These are phyloP conservation scores for Hydropsyche betteni DNA, from an alignment of 2,888 invertebrate species.

Conservation along the genomic window DNA sequence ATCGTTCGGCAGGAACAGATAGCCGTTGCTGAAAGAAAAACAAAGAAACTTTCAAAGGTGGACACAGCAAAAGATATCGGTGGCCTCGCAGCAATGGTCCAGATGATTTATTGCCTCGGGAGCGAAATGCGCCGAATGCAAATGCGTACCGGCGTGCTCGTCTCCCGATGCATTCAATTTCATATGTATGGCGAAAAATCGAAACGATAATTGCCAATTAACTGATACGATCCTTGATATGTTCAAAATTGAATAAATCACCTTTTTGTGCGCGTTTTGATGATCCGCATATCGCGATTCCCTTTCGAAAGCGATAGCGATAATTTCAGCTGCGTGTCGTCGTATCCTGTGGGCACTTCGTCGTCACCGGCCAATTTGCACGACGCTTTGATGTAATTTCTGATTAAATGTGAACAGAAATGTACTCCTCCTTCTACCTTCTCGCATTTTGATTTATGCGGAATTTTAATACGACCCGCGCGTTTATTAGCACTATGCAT, in stretches of 20 bases:
- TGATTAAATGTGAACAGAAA: conserved; percentile 45
- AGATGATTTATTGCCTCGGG: conserved; percentile 42
- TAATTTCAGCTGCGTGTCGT: conserved; percentile 6
- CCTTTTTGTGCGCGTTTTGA: neutral
- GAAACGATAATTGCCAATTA: neutral
- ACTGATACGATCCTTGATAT: neutral
- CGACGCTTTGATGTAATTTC: conserved; percentile 48
- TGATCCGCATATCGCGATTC: conserved; percentile 5
- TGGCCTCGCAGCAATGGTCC: neutral
- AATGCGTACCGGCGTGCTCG: neutral
- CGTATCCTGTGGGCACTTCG: conserved; percentile 14
- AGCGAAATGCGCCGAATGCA: conserved; percentile 31
- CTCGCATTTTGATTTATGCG: conserved; percentile 47
- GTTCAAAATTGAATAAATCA: neutral
- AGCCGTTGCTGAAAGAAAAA: conserved; percentile 27
- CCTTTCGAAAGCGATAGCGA: neutral
- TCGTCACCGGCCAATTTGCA: conserved; percentile 32
- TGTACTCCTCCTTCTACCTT: conserved; percentile 35
- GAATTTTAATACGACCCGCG: conserved; percentile 47
- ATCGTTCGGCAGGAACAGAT: conserved; percentile 23
- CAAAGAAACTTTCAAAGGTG: conserved; percentile 45
- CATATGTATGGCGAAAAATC: neutral
- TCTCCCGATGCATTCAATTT: neutral
- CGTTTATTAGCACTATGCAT: conserved; percentile 38
- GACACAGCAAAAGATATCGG: conserved; percentile 37